phyloP scores from a whole-genome alignment of 2,113 vertebrate genomes.

The Eudyptes chrysolophus region DNA sequence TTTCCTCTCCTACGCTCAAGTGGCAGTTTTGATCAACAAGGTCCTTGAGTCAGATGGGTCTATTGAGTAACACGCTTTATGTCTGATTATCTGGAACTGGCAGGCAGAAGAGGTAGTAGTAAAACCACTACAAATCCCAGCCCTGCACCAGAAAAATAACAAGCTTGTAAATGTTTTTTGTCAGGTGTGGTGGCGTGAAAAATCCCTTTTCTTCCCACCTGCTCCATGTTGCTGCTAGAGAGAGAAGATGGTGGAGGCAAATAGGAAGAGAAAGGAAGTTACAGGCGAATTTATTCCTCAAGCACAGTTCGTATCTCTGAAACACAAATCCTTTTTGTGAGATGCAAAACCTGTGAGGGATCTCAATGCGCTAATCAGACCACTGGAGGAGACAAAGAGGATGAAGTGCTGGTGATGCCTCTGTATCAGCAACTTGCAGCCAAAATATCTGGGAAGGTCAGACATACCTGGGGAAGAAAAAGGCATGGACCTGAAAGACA shows the following conservation, averaged over 20 bases:
- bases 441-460: background rate
- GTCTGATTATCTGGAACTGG: background rate
- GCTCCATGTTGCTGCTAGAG: background rate
- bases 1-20: background rate
- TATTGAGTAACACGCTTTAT: background rate
- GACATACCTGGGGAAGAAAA: background rate
- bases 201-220: background rate
- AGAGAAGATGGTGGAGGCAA: background rate
- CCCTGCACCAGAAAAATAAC: background rate
- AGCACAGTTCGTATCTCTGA: background rate
- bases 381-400: background rate
- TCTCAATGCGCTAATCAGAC: fast-evolving
- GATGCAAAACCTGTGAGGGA: fast-evolving
- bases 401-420: background rate
- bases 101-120: background rate
- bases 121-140: background rate
- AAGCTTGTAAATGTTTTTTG: background rate
- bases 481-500: background rate
- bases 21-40: background rate
- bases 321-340: background rate
- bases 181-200: background rate
- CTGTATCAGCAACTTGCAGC: background rate
- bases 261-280: background rate
- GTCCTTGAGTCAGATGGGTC: background rate
- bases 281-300: background rate